Evolutionary conservation across 2,797 vertebrate genomes (phyloP), one percentile per base, ranked within the genome.

Genomic region (Thunnus albacares): DNA sequence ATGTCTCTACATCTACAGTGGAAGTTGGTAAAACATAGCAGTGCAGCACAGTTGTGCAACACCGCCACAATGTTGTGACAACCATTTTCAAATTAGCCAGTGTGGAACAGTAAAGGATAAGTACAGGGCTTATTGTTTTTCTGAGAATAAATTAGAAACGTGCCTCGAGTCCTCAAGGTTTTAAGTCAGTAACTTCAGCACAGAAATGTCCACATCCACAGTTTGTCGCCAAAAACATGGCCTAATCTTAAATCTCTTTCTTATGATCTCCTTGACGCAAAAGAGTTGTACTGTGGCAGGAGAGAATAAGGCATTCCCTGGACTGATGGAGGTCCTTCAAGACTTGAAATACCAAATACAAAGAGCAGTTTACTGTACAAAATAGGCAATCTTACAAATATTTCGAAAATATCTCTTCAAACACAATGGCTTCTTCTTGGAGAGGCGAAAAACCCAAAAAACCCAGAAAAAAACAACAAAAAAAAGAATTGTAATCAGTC

Each of bases 321-420:
- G 92, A 93, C 94, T 92, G 93, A 93, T 90, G 85, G 90, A 93
- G 93, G 93, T 95, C 91, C 93, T 94, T 93, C 91, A 93, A 93
- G 92, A 93, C 87, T 89, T 90, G 85, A 92, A 87, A 91, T 83
- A 92, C 77, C 84, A 93, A 94, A 90, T 81, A 92, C 94, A 93
- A 92, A 91, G 86, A 93, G 90, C 80, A 88, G 89, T 91, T 85
- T 91, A 92, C 94, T 96, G 94, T 95, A 95, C 94, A 95, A 96
- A 96, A 96, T 95, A 95, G 93, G 90, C 93, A 77, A 95, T 95
- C 92, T 95, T 94, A 93, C 94, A 94, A 93, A 93, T 92, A 93
- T 95, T 94, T 94, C 81, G 89, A 95, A 95, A 95, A 96, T 95
- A 95, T 93, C 88, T 95, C 93, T 94, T 94, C 93, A 92, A 94